A percentile compares a stretch with the other conserved stretches of the same genome.
Conservation (phyloP, 2,888 invertebrate species). For the Cerastis leucographa region DNA sequence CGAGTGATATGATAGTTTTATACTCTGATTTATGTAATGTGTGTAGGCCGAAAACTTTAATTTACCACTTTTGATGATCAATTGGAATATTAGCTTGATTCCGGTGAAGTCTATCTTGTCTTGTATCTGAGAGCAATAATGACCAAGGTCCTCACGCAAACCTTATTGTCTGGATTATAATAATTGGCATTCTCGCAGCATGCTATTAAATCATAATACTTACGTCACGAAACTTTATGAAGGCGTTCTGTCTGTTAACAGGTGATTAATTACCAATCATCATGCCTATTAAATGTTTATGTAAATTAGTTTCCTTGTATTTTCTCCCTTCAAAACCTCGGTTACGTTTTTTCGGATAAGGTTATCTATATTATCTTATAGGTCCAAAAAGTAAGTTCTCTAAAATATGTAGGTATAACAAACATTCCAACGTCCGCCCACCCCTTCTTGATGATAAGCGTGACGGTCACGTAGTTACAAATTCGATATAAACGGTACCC, state of each 20-base stretch:
- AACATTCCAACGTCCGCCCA: neutral
- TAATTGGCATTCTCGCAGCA: constrained; percentile 27
- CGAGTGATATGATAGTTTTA: too few species aligned
- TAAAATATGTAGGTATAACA: neutral
- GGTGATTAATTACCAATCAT: constrained; percentile 35
- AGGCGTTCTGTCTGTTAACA: constrained; percentile 19
- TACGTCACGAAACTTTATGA: constrained; percentile 38
- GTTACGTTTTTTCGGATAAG: neutral
- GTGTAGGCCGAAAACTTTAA: neutral
- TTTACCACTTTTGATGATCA: neutral
- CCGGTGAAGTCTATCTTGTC: constrained; percentile 7
- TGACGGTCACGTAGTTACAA: constrained; percentile 3
- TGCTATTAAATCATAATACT: constrained; percentile 29
- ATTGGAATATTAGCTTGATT: neutral
- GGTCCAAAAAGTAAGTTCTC: neutral
- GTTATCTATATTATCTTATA: neutral
- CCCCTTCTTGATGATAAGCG: neutral
- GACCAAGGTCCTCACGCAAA: constrained; percentile 25
- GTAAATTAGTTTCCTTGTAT: constrained; percentile 5
- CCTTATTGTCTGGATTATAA: constrained; percentile 21
- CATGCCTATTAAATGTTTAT: neutral
- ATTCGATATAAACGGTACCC: constrained; percentile 49
- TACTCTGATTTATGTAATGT: too few species aligned
- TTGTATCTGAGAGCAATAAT: constrained; percentile 8
- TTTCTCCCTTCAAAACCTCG: neutral